A percentile compares a stretch with the other conserved stretches of the same genome.
These are phyloP conservation scores for Noctua pronuba DNA, from an alignment of 2,888 invertebrate species.

Conservation along the genomic window DNA sequence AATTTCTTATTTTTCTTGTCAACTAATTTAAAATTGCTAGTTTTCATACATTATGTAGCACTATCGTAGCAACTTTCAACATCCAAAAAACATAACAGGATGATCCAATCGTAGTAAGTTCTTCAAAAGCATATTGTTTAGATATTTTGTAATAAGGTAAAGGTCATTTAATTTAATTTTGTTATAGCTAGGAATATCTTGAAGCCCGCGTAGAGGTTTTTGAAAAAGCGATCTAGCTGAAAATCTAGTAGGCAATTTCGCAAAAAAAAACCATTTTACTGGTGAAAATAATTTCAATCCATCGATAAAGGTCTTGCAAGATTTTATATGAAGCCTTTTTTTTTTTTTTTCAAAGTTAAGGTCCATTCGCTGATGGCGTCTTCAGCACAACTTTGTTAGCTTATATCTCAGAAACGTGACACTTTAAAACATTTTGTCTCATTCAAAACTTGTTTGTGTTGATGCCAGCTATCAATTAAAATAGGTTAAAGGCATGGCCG, in stretches of 20 bases:
- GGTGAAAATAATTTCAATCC: background rate
- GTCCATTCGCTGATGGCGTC: too few relatives aligned
- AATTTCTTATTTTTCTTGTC: background rate
- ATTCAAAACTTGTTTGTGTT: too few relatives aligned
- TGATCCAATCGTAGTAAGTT: background rate
- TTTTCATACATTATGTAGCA: conserved; percentile 8
- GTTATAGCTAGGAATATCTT: background rate
- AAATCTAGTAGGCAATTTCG: background rate
- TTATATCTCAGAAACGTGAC: too few relatives aligned
- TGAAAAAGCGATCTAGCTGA: background rate
- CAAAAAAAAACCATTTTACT: background rate
- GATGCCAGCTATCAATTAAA: too few relatives aligned
- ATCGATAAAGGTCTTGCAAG: too few relatives aligned
- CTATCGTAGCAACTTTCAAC: conserved; percentile 5
- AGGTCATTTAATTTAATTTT: background rate
- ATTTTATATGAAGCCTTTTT: too few relatives aligned
- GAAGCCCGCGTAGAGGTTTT: background rate
- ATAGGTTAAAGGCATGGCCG: too few relatives aligned
- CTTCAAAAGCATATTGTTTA: background rate
- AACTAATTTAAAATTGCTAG: background rate
- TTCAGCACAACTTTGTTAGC: too few relatives aligned
- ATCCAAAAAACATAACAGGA: accelerated
- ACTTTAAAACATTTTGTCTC: too few relatives aligned
- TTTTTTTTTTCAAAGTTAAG: too few relatives aligned
- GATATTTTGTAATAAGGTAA: background rate